A percentile compares a stretch with the other conserved stretches of the same genome.
These are phyloP conservation scores for Pegoplata infirma DNA, from an alignment of 2,888 invertebrate species.

Conservation along the genomic window DNA sequence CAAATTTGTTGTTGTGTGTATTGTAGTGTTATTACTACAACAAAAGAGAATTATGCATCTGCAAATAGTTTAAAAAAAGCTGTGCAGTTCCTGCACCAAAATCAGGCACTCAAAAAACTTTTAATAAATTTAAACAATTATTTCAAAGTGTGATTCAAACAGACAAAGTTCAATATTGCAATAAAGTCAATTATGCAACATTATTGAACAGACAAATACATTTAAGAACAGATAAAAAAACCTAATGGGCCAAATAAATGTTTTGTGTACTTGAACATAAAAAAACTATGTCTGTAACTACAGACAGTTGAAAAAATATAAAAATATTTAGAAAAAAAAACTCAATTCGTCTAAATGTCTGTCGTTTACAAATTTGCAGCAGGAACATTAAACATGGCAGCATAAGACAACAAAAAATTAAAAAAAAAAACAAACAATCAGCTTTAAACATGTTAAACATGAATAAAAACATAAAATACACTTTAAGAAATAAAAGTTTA, in stretches of 20 bases:
- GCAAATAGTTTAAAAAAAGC: too few relatives aligned
- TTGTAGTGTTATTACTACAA: too few relatives aligned
- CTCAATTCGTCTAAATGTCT: slow-evolving; percentile 33
- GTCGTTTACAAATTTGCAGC: slow-evolving; percentile 48
- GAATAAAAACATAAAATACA: slow-evolving; percentile 49
- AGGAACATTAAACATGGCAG: slow-evolving; percentile 1
- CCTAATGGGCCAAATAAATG: slow-evolving; percentile 58
- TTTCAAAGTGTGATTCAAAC: neutral
- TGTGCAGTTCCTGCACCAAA: too few relatives aligned
- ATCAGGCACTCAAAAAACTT: too few relatives aligned
- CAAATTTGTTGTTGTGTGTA: too few relatives aligned
- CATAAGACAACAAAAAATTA: slow-evolving; percentile 3
- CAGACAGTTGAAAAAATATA: slow-evolving; percentile 13
- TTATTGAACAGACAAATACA: slow-evolving; percentile 46
- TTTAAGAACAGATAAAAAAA: slow-evolving; percentile 40
- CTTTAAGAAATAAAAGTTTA: slow-evolving; percentile 48
- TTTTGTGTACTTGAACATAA: slow-evolving; percentile 16
- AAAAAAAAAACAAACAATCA: slow-evolving; percentile 27
- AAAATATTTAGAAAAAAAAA: neutral
- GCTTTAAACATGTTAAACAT: slow-evolving; percentile 58
- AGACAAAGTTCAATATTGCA: slow-evolving; percentile 33
- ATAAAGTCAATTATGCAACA: slow-evolving; percentile 51
- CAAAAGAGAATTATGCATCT: too few relatives aligned
- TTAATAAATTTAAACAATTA: too few relatives aligned
- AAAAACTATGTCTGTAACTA: slow-evolving; percentile 39